phyloP scores from a whole-genome alignment of 2,888 invertebrate genomes.

The Caenorhabditis sp. region DNA sequence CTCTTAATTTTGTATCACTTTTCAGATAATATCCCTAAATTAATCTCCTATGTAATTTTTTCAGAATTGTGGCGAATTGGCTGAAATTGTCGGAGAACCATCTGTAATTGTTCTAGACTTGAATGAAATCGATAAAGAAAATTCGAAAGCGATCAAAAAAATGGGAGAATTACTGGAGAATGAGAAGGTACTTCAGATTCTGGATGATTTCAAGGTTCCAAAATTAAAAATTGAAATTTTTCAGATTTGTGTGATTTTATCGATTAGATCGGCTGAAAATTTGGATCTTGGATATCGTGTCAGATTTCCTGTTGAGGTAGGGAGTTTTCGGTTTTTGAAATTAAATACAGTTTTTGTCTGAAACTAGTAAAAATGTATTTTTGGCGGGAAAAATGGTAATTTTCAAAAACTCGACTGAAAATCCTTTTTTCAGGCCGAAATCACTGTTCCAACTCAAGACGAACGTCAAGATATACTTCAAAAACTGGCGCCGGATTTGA shows the following conservation, averaged over 20 bases:
- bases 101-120: conserved; percentile 35
- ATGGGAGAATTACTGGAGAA: conserved; percentile 15
- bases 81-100: conserved; percentile 7
- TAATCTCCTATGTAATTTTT: not conserved
- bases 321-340: too few species aligned
- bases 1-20: not conserved
- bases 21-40: not conserved
- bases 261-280: conserved; percentile 50
- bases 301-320: conserved; percentile 54
- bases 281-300: conserved; percentile 54
- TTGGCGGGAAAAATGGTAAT: too few species aligned
- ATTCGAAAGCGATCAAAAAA: conserved; percentile 27
- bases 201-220: not conserved
- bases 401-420: too few species aligned
- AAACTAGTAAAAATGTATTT: too few species aligned
- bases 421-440: conserved; percentile 17
- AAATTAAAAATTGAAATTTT: conserved; percentile 1
- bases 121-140: conserved; percentile 38
- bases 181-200: conserved; percentile 25
- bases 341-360: too few species aligned
- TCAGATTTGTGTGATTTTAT: conserved; percentile 43
- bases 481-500: not conserved
- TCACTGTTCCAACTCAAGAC: conserved; percentile 44
- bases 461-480: conserved; percentile 53
- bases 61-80: conserved; percentile 21